Conservation (phyloP, 2,797 vertebrate species). For the Pseudomugil tenellus region DNA sequence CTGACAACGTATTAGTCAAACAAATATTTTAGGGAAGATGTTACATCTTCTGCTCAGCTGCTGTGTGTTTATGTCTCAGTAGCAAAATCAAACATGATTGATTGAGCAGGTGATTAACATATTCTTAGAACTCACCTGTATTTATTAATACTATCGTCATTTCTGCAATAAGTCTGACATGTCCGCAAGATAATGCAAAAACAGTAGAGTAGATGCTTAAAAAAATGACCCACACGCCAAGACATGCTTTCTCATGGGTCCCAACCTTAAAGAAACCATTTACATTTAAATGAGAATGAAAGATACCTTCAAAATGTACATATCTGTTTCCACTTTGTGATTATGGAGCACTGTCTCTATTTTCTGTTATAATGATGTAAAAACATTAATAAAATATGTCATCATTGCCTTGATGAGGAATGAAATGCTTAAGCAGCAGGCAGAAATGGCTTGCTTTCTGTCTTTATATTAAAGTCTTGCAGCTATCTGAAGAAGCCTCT, state of each 20-base stretch:
- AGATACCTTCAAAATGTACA: too few relatives aligned
- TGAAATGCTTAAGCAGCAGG: too few relatives aligned
- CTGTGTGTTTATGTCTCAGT: not conserved
- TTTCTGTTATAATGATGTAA: not conserved
- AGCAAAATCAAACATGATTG: not conserved
- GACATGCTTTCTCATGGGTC: not conserved
- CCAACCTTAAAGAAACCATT: too few relatives aligned
- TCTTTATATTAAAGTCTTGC: not conserved
- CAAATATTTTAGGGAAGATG: constrained; percentile 5
- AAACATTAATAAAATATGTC: not conserved
- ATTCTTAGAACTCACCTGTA: not conserved
- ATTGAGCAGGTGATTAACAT: constrained; percentile 12
- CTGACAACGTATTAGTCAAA: constrained; percentile 13
- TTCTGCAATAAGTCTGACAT: not conserved
- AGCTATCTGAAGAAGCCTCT: not conserved
- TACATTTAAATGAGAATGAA: too few relatives aligned
- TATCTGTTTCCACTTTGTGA: too few relatives aligned
- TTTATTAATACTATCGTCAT: not conserved
- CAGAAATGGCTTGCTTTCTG: not conserved
- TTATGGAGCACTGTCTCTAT: too few relatives aligned
- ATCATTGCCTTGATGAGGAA: too few relatives aligned
- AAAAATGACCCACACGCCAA: not conserved
- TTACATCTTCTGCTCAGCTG: not conserved
- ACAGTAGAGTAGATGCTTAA: not conserved
- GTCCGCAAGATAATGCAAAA: not conserved